A percentile compares a stretch with the other conserved stretches of the same genome.
These are phyloP conservation scores for Limonius californicus DNA, from an alignment of 1,140 invertebrate genomes.

Conservation along the genomic window DNA sequence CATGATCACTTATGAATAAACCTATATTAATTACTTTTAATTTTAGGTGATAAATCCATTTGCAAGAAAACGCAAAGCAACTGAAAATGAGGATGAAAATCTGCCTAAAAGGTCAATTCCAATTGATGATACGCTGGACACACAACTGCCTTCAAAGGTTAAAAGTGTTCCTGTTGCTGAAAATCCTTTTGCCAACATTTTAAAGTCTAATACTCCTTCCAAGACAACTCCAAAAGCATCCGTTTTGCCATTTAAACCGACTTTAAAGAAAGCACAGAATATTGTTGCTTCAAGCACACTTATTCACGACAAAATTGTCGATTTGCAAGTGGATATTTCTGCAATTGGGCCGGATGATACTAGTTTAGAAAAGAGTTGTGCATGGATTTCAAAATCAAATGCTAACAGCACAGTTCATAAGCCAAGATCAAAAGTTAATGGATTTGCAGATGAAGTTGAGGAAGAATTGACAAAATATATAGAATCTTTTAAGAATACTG, in stretches of 20 bases:
- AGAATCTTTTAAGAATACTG: conserved; percentile 16
- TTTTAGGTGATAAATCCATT: background rate
- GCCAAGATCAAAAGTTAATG: background rate
- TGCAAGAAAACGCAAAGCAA: background rate
- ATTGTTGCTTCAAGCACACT: too few species aligned
- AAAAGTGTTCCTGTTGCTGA: too few species aligned
- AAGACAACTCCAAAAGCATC: too few species aligned
- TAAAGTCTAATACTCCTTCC: too few species aligned
- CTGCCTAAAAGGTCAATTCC: background rate
- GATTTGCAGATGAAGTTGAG: background rate
- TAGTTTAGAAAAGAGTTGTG: background rate
- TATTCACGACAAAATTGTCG: background rate
- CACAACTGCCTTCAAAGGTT: too few species aligned
- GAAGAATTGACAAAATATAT: conserved; percentile 16
- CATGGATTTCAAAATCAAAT: conserved; percentile 7
- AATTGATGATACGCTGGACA: too few species aligned
- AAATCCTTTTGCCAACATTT: too few species aligned
- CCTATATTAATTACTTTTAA: too few species aligned
- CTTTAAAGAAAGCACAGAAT: too few species aligned
- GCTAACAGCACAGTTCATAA: background rate
- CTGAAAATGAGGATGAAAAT: background rate
- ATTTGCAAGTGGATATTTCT: background rate
- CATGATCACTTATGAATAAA: too few species aligned
- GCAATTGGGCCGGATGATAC: background rate
- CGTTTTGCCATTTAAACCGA: too few species aligned